Evolutionary conservation across 2,888 invertebrate species (phyloP).

Genomic region (Falcaria lacertinaria): DNA sequence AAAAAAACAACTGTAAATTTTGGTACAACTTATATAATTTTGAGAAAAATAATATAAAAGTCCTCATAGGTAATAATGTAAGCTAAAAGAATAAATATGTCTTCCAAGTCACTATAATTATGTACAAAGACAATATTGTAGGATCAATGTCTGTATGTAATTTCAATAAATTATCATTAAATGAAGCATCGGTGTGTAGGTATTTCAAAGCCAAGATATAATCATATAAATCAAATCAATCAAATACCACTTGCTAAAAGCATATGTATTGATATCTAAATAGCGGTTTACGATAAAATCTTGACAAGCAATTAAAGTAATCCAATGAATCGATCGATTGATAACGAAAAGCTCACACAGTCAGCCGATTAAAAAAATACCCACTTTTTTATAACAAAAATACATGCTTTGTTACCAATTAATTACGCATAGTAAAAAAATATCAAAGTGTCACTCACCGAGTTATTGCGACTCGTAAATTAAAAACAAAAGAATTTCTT

Average conservation of each 20-base stretch:
- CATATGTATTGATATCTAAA: not conserved
- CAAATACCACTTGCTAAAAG: not conserved
- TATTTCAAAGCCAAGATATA: too few relatives aligned
- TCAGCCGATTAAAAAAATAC: not conserved
- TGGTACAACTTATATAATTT: not conserved
- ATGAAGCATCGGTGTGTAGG: too few relatives aligned
- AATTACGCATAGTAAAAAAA: not conserved
- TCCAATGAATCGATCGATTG: not conserved
- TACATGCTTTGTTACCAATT: too few relatives aligned
- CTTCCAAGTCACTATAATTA: too few relatives aligned
- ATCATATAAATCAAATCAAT: not conserved
- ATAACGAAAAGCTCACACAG: not conserved
- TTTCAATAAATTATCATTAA: slow-evolving; percentile 3
- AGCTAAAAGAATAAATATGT: too few relatives aligned
- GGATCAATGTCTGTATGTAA: slow-evolving; percentile 1
- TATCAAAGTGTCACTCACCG: slow-evolving; percentile 34
- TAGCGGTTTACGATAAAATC: not conserved
- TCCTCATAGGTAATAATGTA: too few relatives aligned
- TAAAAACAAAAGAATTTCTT: not conserved
- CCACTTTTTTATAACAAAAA: too few relatives aligned
- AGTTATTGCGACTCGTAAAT: slow-evolving; percentile 24
- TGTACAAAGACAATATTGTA: too few relatives aligned
- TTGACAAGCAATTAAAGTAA: not conserved
- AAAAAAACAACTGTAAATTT: slow-evolving; percentile 3
- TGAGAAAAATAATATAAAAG: too few relatives aligned